Evolutionary conservation across 2,888 invertebrate species (phyloP).

Genomic region (Mesorhabditis sp.): DNA sequence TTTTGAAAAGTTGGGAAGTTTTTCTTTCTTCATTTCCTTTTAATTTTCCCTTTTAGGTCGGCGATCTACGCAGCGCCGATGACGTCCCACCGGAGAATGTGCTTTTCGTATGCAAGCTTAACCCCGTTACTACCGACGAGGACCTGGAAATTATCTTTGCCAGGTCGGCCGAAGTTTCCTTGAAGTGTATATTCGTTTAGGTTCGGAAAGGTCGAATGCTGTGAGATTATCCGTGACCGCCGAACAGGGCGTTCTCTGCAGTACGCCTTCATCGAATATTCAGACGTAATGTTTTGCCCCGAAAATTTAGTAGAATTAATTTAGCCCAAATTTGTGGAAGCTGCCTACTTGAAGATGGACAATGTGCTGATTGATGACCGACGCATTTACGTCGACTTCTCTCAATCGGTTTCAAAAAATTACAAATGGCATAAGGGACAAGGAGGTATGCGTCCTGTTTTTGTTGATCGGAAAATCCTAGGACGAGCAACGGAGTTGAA

Average conservation of each 20-base stretch:
- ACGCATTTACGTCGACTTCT: conserved; percentile 97
- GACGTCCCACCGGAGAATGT: conserved; percentile 98
- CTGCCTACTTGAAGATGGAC: conserved; percentile 99
- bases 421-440: conserved; percentile 25
- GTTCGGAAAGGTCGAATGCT: conserved; percentile 69
- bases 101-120: conserved; percentile 95
- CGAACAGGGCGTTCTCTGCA: conserved; percentile 89
- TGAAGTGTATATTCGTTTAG: neutral
- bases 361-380: conserved; percentile 98
- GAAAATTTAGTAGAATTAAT: conserved; percentile 2
- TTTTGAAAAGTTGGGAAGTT: neutral
- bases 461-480: neutral
- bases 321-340: conserved; percentile 73
- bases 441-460: neutral
- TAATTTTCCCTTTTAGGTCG: conserved; percentile 63
- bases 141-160: conserved; percentile 88
- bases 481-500: neutral
- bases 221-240: conserved; percentile 75
- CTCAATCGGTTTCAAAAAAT: conserved; percentile 88
- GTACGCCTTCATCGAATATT: conserved; percentile 97
- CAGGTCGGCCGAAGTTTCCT: conserved; percentile 74
- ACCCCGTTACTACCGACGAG: conserved; percentile 94
- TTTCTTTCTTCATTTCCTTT: neutral
- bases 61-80: conserved; percentile 93
- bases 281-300: conserved; percentile 64